Percentiles rank a stretch among this genome's conserved stretches.
These are phyloP conservation scores for Oreortyx pictus DNA, from an alignment of 2,797 vertebrate species.

Conservation along the genomic window DNA sequence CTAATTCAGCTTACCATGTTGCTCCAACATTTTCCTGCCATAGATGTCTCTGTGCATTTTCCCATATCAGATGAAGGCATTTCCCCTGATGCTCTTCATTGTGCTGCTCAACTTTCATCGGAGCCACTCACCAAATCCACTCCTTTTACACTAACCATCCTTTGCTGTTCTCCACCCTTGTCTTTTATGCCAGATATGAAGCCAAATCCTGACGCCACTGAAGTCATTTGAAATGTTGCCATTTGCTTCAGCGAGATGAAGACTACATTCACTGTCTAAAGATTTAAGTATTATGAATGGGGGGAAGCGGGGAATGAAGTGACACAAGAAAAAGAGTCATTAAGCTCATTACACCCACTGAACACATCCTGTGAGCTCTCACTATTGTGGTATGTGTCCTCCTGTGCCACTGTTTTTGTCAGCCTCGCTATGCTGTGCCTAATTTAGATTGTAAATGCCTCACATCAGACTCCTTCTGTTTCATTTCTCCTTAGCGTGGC, in stretches of 20 bases:
- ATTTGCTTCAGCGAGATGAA: conserved; percentile 20
- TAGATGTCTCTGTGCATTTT: conserved; percentile 20
- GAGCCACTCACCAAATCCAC: conserved; percentile 22
- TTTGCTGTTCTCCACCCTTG: conserved; percentile 25
- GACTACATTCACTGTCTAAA: conserved; percentile 36
- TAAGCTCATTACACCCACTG: conserved; percentile 4
- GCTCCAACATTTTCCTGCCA: background rate
- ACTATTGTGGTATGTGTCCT: conserved; percentile 13
- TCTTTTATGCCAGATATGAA: conserved; percentile 23
- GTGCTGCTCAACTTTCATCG: conserved; percentile 13
- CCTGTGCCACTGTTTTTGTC: conserved; percentile 19
- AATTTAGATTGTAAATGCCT: conserved; percentile 54
- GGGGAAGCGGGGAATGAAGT: conserved; percentile 23
- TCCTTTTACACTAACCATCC: background rate
- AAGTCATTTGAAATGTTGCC: conserved; percentile 51
- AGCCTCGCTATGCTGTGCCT: conserved; percentile 22
- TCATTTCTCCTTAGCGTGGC: conserved; percentile 21
- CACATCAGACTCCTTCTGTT: conserved; percentile 28
- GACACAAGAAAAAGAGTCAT: background rate
- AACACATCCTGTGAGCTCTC: conserved; percentile 26
- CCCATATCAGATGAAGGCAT: fast-evolving
- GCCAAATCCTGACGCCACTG: conserved; percentile 21
- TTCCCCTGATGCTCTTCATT: background rate
- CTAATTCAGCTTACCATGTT: background rate
- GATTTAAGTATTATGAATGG: conserved; percentile 52